These are phyloP conservation scores for Orius laevigatus DNA, from an alignment of 1,140 invertebrate species.

Conservation along the genomic window DNA sequence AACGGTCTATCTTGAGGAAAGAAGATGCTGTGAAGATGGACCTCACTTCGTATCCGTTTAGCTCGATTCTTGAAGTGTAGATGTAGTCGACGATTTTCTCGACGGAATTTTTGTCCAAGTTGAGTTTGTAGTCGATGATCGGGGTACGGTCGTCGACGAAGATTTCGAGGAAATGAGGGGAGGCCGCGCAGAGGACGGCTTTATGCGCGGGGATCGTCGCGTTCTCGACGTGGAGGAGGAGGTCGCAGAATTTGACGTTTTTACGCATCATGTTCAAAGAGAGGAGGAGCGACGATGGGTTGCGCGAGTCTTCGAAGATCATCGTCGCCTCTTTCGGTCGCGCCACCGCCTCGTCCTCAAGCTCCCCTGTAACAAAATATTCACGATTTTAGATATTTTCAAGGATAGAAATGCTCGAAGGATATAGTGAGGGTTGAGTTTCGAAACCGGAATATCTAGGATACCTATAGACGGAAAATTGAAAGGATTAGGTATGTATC, in stretches of 20 bases:
- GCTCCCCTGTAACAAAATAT: neutral
- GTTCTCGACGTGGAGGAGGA: conserved; percentile 54
- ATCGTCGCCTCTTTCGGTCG: conserved; percentile 1
- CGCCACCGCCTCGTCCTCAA: conserved; percentile 1
- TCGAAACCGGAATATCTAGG: too few species aligned
- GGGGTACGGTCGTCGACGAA: conserved; percentile 43
- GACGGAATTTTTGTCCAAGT: conserved; percentile 48
- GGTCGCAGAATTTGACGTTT: conserved; percentile 63
- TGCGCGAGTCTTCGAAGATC: conserved; percentile 28
- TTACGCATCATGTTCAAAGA: conserved; percentile 57
- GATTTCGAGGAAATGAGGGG: conserved; percentile 59
- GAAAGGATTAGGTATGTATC: too few species aligned
- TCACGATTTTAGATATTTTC: too few species aligned
- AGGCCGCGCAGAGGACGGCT: conserved; percentile 56
- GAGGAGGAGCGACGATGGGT: conserved; percentile 37
- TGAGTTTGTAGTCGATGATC: conserved; percentile 44
- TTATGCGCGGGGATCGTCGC: conserved; percentile 58
- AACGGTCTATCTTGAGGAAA: conserved; percentile 53
- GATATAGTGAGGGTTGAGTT: too few species aligned
- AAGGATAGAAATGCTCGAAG: too few species aligned
- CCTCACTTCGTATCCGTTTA: conserved; percentile 41
- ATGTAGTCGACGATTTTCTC: conserved; percentile 62
- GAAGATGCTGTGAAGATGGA: conserved; percentile 56
- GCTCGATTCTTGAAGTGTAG: conserved; percentile 50
- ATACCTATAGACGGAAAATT: too few species aligned